A percentile compares a stretch with the other conserved stretches of the same genome.
These are phyloP conservation scores for Rostratula benghalensis DNA, from an alignment of 2,113 vertebrate genomes.

Conservation along the genomic window DNA sequence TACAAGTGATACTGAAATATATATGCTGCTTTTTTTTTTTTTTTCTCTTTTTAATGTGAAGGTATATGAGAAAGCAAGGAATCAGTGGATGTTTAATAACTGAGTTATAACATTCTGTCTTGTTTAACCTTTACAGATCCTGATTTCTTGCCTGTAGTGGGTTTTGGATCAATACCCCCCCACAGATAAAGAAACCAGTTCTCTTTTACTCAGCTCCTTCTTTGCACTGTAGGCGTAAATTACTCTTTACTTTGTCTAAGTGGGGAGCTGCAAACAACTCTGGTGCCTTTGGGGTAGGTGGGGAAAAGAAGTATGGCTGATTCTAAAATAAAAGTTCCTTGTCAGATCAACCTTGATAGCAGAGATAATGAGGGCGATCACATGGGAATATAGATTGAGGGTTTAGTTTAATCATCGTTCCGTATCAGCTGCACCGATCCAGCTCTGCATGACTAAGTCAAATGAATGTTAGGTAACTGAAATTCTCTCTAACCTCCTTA, in stretches of 20 bases:
- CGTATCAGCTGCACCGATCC: slow-evolving; percentile 1
- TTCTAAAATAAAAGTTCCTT: slow-evolving; percentile 67
- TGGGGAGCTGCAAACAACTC: slow-evolving; percentile 1
- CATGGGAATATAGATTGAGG: slow-evolving; percentile 47
- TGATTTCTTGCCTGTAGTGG: not conserved
- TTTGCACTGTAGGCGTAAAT: not conserved
- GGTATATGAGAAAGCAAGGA: not conserved
- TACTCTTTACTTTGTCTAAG: not conserved
- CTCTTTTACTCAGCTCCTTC: not conserved
- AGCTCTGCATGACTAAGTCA: slow-evolving; percentile 57
- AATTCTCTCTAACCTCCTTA: not conserved
- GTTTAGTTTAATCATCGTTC: slow-evolving; percentile 58
- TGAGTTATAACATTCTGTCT: not conserved
- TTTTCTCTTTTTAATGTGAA: not conserved
- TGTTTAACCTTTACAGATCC: not conserved
- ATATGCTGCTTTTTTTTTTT: not conserved
- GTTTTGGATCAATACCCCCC: not conserved
- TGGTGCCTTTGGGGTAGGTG: not conserved
- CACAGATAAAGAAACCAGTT: not conserved
- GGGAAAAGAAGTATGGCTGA: slow-evolving; percentile 15
- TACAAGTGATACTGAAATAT: not conserved
- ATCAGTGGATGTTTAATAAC: not conserved
- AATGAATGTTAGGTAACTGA: slow-evolving; percentile 51
- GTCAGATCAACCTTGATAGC: slow-evolving; percentile 68
- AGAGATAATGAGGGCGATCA: slow-evolving; percentile 62